phyloP scores from a whole-genome alignment of 2,113 vertebrate genomes.

The Percopsis transmontana region DNA sequence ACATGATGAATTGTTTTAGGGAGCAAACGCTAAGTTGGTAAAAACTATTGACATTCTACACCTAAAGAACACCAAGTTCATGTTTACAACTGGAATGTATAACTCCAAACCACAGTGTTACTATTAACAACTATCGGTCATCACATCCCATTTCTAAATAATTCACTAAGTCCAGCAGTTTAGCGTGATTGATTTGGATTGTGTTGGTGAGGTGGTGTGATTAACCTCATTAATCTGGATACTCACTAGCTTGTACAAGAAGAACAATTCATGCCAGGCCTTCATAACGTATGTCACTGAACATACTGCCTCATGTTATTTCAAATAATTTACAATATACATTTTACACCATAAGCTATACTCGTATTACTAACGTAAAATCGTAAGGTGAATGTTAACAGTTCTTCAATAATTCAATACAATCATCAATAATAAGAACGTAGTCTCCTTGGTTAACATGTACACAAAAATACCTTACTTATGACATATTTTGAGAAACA shows the following conservation, averaged over 20 bases:
- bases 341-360: no score
- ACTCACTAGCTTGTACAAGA: not conserved
- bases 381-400: no score
- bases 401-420: no score
- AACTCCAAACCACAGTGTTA: not conserved
- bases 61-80: not conserved
- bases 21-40: no score
- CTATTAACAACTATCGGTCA: not conserved
- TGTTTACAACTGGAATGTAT: not conserved
- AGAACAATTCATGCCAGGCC: no score
- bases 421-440: no score
- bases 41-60: not conserved
- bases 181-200: not conserved
- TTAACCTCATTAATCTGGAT: conserved; percentile 1
- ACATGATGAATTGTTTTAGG: no score
- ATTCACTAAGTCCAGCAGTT: not conserved
- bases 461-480: not conserved
- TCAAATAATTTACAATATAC: no score
- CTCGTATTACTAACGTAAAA: no score
- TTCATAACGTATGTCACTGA: no score
- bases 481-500: no score
- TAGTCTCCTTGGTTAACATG: not conserved
- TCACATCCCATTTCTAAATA: not conserved
- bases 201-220: not conserved
- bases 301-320: no score